These are phyloP conservation scores for Kryptolebias marmoratus DNA, from an alignment of 2,113 vertebrate species.

Conservation along the genomic window DNA sequence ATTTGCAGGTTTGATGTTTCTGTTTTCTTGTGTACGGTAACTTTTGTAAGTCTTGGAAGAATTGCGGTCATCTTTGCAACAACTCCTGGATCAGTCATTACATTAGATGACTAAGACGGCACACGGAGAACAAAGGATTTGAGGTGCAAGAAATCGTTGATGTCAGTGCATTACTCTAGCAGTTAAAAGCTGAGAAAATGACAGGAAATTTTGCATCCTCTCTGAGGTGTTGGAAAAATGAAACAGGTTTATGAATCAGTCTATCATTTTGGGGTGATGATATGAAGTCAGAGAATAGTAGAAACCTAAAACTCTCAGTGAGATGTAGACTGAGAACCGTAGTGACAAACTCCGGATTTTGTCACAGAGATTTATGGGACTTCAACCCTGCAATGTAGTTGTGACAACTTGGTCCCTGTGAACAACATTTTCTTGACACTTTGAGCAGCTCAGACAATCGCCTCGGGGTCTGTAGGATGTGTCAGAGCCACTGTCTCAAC, in stretches of 20 bases:
- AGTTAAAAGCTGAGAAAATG: slow-evolving; percentile 28
- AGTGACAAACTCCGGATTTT: slow-evolving; percentile 33
- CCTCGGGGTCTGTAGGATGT: slow-evolving; percentile 44
- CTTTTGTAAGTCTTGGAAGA: slow-evolving; percentile 8
- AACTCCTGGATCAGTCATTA: slow-evolving; percentile 30
- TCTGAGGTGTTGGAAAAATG: neutral
- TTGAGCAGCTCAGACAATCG: slow-evolving; percentile 56
- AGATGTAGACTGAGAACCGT: slow-evolving; percentile 27
- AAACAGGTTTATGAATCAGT: slow-evolving; percentile 2
- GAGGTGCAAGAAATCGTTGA: slow-evolving; percentile 46
- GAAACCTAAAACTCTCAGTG: slow-evolving; percentile 12
- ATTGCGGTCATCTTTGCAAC: slow-evolving; percentile 14
- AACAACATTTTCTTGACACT: slow-evolving; percentile 55
- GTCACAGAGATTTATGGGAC: slow-evolving; percentile 52
- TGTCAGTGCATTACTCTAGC: slow-evolving; percentile 10
- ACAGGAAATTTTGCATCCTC: slow-evolving; percentile 32
- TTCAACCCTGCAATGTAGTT: slow-evolving; percentile 48
- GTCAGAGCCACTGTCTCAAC: slow-evolving; percentile 49
- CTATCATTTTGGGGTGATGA: slow-evolving; percentile 2
- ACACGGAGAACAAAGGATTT: slow-evolving; percentile 40
- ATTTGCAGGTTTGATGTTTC: slow-evolving; percentile 47
- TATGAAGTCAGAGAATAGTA: neutral
- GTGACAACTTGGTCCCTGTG: slow-evolving; percentile 65
- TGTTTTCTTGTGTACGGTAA: slow-evolving; percentile 10
- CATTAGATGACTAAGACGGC: slow-evolving; percentile 29